These are phyloP conservation scores for Blomia tropicalis DNA, from an alignment of 2,888 invertebrate species.

Conservation along the genomic window DNA sequence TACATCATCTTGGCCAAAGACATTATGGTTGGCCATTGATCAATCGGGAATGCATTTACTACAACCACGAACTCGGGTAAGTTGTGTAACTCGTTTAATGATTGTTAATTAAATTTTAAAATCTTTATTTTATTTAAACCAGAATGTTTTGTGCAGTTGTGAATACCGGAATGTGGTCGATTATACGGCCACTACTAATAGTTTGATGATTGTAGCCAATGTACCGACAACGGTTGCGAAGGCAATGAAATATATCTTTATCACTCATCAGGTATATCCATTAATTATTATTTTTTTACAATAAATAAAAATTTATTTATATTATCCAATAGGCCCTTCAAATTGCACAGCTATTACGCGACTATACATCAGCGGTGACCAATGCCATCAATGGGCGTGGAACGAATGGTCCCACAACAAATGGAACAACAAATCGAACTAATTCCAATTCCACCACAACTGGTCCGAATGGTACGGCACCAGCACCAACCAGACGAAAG, in stretches of 20 bases:
- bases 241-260: constrained; percentile 81
- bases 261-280: constrained; percentile 61
- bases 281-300: constrained; percentile 23
- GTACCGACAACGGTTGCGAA: constrained; percentile 53
- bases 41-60: constrained; percentile 75
- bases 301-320: constrained; percentile 13
- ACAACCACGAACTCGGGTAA: constrained; percentile 55
- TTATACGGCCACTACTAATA: constrained; percentile 78
- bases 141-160: constrained; percentile 74
- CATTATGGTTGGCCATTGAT: constrained; percentile 80
- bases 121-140: constrained; percentile 32
- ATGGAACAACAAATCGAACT: neutral
- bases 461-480: neutral
- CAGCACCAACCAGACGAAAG: constrained; percentile 15
- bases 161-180: constrained; percentile 74
- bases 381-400: constrained; percentile 20
- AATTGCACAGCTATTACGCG: constrained; percentile 75
- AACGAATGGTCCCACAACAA: neutral
- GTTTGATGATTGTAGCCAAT: constrained; percentile 70
- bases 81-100: constrained; percentile 28
- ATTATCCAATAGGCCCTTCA: constrained; percentile 59
- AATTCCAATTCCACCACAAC: neutral
- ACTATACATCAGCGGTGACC: constrained; percentile 55
- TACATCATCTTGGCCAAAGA: constrained; percentile 84
- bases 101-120: neutral